A percentile compares a stretch with the other conserved stretches of the same genome.
These are phyloP conservation scores for Mola mola DNA, from an alignment of 2,113 vertebrate species.

Conservation along the genomic window DNA sequence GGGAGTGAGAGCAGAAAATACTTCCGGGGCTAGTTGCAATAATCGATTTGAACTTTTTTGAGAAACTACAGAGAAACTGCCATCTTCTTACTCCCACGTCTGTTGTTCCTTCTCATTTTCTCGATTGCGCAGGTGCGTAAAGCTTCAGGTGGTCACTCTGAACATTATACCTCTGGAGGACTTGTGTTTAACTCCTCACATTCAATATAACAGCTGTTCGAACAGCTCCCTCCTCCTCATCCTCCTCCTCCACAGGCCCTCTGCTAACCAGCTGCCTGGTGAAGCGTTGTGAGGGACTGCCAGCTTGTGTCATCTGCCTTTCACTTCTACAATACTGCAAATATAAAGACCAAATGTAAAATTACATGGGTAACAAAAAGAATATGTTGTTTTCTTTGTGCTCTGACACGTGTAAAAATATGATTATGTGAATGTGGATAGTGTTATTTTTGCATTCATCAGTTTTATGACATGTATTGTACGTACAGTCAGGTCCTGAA, in stretches of 20 bases:
- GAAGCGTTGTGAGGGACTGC: constrained; percentile 56
- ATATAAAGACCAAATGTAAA: constrained; percentile 50
- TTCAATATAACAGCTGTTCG: constrained; percentile 64
- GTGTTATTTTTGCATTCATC: constrained; percentile 29
- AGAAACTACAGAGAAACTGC: too few species aligned
- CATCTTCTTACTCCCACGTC: too few species aligned
- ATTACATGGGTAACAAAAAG: constrained; percentile 58
- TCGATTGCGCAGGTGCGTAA: too few species aligned
- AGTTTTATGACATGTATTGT: constrained; percentile 25
- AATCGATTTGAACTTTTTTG: too few species aligned
- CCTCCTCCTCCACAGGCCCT: constrained; percentile 61
- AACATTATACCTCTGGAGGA: constrained; percentile 47
- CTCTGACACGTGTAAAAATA: constrained; percentile 27
- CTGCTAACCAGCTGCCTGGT: constrained; percentile 72
- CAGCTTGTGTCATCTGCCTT: constrained; percentile 69
- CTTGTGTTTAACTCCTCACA: constrained; percentile 48
- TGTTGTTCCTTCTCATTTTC: too few species aligned
- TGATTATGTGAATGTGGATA: not conserved
- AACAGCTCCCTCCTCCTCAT: constrained; percentile 42
- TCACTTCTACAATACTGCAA: constrained; percentile 60
- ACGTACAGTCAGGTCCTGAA: too few species aligned
- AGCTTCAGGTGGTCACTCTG: constrained; percentile 58
- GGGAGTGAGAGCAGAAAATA: too few species aligned
- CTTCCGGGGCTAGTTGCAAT: too few species aligned
- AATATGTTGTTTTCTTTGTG: constrained; percentile 55